Base-by-base conservation (phyloP, 1,140 invertebrate genomes). In the Heliconius hewitsoni region DNA sequence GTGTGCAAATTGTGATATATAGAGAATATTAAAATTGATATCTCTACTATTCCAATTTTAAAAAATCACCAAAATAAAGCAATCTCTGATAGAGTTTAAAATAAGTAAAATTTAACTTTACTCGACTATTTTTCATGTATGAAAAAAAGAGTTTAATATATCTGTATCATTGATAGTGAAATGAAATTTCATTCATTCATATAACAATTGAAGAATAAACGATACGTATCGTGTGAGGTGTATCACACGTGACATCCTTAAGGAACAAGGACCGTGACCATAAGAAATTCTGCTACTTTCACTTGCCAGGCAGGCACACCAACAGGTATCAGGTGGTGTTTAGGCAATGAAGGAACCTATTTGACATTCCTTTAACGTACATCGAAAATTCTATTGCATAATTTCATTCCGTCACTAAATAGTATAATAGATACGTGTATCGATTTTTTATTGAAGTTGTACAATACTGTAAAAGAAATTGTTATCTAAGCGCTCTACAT, bases 251-350 rank as follows among this genome's bases (percentile, higher is more conserved):
- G 34, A 74, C 39, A 42, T 8, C 77, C 57, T 71, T 23, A 27
- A 77, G 73, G 34, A 72, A 18, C 42, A 46, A 46, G 42, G 42
- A 66, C 71, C 72, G 72, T 74, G 80, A 74, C 72, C 19, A 72
- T 77, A 73, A 34, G 50, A 76, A 42, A 16, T 0, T 73, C 50
- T 8, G 18, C 72, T 60, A 81, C 80, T 81, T 81, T 81, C 80
- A 81, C 79, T 74, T 30, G n/a, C 52, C 23, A 60, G 16, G 6
- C 8, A 18, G 23, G 23, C 19, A 55, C 8, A 57, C 50, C 4
- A 1, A 50, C 46, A 73, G 23, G n/a, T 50, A 76, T 81, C 75
- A 77, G 50, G 72, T 55, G 57, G 77, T 52, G 52, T 55, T 74
- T 37, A 74, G 70, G 76, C 52, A 71, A 18, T 71, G 66, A n/a